Conservation (phyloP, 2,113 vertebrate genomes). For the Colinus virginianus region DNA sequence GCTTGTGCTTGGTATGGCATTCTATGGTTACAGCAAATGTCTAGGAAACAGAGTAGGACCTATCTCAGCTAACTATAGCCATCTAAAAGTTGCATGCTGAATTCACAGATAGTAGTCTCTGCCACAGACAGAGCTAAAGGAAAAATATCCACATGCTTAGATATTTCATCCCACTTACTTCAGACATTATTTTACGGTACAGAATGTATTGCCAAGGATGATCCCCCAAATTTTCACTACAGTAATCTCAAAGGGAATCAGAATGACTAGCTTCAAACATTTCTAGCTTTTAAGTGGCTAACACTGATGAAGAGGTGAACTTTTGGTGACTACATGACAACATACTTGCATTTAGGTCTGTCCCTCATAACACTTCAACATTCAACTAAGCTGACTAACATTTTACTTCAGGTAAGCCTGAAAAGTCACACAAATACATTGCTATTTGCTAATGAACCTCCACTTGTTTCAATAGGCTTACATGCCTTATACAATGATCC, state of each 20-base stretch:
- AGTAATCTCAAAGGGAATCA: background rate
- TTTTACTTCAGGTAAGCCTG: background rate
- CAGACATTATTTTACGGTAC: background rate
- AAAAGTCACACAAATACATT: background rate
- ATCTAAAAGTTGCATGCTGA: background rate
- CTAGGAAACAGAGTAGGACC: background rate
- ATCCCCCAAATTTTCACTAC: background rate
- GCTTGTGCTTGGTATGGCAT: background rate
- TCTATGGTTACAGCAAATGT: background rate
- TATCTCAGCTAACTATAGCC: background rate
- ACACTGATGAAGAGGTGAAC: background rate
- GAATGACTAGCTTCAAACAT: background rate
- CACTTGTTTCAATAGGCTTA: background rate
- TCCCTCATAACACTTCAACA: background rate
- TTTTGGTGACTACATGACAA: background rate
- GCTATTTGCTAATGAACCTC: background rate
- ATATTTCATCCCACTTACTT: background rate
- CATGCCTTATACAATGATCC: background rate
- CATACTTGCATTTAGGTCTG: background rate
- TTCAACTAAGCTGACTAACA: accelerated
- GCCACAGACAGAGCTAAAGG: background rate
- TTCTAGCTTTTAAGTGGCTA: background rate
- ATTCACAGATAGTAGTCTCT: background rate
- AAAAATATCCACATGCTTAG: background rate
- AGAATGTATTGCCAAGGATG: background rate